Base-by-base conservation (phyloP, 1,140 invertebrate species). In the Euborellia annulipes region DNA sequence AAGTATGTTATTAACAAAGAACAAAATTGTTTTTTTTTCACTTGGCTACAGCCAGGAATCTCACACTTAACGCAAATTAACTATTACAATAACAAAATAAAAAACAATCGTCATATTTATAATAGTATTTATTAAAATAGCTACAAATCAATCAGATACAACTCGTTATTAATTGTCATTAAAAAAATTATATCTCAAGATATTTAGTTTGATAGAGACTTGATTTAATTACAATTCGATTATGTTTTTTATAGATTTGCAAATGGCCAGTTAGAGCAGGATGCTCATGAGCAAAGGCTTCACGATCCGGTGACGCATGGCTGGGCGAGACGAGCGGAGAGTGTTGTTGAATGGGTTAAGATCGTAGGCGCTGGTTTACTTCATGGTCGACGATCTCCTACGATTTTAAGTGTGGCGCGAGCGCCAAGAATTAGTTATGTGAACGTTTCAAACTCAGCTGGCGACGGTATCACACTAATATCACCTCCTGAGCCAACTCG, bases 311-410 rank as follows among this genome's bases (percentile, higher is more conserved):
- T 79, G 6, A 85, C 81, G 0, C 83, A 87, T 55, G 75, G 76
- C 47, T 77, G 76, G 0, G 55, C 75, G 22, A 70, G 63, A 16
- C 68, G 68, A 51, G 65, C 71, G 27, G 82, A 87, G 56, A 93
- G 88, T 14, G 62, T 75, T 0, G 52, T 98, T 41, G 76, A 85
- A 56, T 83, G 79, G 57, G 78, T 96, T 0, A 79, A 88, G 50
- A 87, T 99, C 36, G 73, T 78, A 23, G 90, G 92, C n/a, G 96
- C 94, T 39, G 96, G 93, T 14, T 82, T 97, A 43, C 66, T 97
- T 8, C 96, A 99, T 57, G 91, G 89, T 57, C 88, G 97, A 66
- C 93, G 88, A 63, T 83, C 81, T 2, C 82, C 92, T 0, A 91
- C 94, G 2, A 67, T 99, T 36, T 85, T 96, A 60, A 77, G 83